These are phyloP conservation scores for Galeruca laticollis DNA, from an alignment of 2,888 invertebrate genomes.

Conservation along the genomic window DNA sequence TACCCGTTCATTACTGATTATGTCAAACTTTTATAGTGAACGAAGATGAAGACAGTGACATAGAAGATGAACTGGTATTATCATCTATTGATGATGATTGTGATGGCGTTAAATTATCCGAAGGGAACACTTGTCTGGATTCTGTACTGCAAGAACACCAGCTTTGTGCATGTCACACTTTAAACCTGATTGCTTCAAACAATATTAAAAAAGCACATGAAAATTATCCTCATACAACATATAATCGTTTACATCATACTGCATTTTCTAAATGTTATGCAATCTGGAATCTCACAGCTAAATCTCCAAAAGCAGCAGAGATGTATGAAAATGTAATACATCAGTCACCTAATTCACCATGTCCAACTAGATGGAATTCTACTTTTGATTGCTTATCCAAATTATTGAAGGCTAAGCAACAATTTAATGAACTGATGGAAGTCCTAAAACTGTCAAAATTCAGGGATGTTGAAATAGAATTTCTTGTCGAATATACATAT, in stretches of 20 bases:
- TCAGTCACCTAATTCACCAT: slow-evolving; percentile 2
- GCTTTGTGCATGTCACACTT: slow-evolving; percentile 5
- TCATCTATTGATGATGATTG: slow-evolving; percentile 3
- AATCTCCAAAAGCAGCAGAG: slow-evolving; percentile 1
- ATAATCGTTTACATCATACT: not conserved
- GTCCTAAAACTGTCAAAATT: slow-evolving; percentile 7
- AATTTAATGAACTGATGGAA: slow-evolving; percentile 10
- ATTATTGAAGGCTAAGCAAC: slow-evolving; percentile 4
- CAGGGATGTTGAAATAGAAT: slow-evolving; percentile 7
- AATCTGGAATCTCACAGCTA: too few species aligned
- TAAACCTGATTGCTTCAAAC: slow-evolving; percentile 3
- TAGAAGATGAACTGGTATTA: slow-evolving; percentile 10
- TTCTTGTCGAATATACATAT: slow-evolving; percentile 5
- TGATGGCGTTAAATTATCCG: slow-evolving; percentile 4
- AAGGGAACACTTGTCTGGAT: not conserved
- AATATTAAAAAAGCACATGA: too few species aligned
- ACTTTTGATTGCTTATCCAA: slow-evolving; percentile 8
- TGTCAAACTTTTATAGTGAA: slow-evolving; percentile 3
- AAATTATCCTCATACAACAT: slow-evolving; percentile 5
- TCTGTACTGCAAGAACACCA: not conserved
- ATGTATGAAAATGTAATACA: slow-evolving; percentile 1
- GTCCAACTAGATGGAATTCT: slow-evolving; percentile 5
- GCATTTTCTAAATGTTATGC: too few species aligned
- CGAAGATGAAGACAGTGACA: slow-evolving; percentile 10
- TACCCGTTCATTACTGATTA: slow-evolving; percentile 1